Percentiles rank a stretch among this genome's conserved stretches.
Evolutionary conservation across 2,888 invertebrate species (phyloP).

Genomic region (Galerucella calmariensis): DNA sequence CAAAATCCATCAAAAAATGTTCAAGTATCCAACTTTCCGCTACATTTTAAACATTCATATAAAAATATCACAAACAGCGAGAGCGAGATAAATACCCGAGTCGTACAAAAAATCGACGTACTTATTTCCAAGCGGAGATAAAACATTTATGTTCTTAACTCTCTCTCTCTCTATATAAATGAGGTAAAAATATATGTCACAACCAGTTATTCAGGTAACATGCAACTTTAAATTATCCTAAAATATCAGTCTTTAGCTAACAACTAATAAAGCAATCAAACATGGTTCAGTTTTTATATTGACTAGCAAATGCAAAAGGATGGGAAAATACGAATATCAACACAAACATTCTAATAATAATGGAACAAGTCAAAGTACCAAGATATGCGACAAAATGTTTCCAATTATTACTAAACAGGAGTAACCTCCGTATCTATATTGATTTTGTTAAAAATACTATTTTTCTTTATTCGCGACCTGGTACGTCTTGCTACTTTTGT

Average conservation of each 20-base stretch:
- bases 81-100: not conserved
- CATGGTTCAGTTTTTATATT: not conserved
- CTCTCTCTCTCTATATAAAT: not conserved
- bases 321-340: no score
- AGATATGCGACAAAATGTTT: not conserved
- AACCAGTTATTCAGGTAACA: not conserved
- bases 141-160: not conserved
- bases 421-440: not conserved
- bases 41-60: not conserved
- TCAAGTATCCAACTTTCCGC: no score
- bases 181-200: not conserved
- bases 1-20: no score
- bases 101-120: no score
- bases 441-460: not conserved
- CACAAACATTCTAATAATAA: no score
- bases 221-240: not conserved
- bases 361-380: no score
- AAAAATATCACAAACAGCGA: not conserved
- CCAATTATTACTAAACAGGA: not conserved
- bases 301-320: not conserved
- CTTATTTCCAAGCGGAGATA: no score
- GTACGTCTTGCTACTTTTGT: no score
- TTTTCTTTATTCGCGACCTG: no score
- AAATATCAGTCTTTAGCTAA: not conserved
- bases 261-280: not conserved